phyloP scores from a whole-genome alignment of 2,888 invertebrate genomes.

The Lepidochrysops patricia region DNA sequence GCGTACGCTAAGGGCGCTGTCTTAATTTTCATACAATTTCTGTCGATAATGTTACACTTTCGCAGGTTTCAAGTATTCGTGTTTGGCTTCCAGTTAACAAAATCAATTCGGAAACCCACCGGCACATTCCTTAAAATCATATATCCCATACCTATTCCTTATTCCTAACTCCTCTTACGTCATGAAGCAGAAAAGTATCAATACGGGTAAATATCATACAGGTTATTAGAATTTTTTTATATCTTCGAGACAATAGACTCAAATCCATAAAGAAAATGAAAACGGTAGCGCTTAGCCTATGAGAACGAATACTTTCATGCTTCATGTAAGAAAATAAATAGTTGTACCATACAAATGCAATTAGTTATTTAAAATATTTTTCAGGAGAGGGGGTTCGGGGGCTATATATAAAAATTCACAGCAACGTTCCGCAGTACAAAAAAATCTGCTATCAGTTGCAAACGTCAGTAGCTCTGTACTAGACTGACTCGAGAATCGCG shows the following conservation, averaged over 20 bases:
- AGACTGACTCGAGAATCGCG: conserved; percentile 47
- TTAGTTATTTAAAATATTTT: conserved; percentile 45
- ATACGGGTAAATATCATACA: conserved; percentile 61
- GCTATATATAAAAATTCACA: conserved; percentile 55
- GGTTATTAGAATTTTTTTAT: conserved; percentile 48
- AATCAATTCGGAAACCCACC: conserved; percentile 46
- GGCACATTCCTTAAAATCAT: conserved; percentile 46
- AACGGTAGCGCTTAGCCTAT: conserved; percentile 27
- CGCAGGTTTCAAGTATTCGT: too few relatives aligned
- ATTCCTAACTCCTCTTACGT: conserved; percentile 64
- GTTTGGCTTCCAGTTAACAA: too few relatives aligned
- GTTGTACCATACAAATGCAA: conserved; percentile 49
- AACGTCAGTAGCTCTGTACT: conserved; percentile 45
- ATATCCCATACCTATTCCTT: conserved; percentile 62
- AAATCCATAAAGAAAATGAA: conserved; percentile 56
- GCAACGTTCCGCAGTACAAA: conserved; percentile 56
- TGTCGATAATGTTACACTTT: too few relatives aligned
- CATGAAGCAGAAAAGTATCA: conserved; percentile 73
- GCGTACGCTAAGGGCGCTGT: too few relatives aligned
- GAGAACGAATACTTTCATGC: conserved; percentile 62
- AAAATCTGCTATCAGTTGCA: conserved; percentile 59
- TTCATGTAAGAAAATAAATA: conserved; percentile 57
- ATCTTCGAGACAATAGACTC: conserved; percentile 62
- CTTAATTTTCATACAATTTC: too few relatives aligned
- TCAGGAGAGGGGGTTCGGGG: conserved; percentile 30